These are phyloP conservation scores for Macquaria australasica DNA, from an alignment of 2,113 vertebrate genomes.

Conservation along the genomic window DNA sequence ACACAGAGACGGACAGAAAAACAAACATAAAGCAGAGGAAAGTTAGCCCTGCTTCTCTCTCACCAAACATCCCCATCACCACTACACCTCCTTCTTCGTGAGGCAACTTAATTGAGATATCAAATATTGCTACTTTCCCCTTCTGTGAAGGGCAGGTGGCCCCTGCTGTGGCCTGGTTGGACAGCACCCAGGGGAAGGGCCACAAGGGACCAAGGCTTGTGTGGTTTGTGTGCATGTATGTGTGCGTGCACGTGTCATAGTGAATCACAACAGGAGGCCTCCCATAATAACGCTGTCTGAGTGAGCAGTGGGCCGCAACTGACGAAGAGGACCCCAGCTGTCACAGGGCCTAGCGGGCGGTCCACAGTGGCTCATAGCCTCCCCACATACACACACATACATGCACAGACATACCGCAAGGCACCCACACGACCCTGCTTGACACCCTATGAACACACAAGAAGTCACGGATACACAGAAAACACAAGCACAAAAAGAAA, in stretches of 20 bases:
- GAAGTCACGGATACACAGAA: constrained; percentile 22
- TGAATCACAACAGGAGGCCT: constrained; percentile 72
- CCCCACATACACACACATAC: constrained; percentile 46
- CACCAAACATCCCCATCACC: constrained; percentile 7
- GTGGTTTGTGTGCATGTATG: constrained; percentile 31
- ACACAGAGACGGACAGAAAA: constrained; percentile 10
- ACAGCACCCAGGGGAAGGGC: constrained; percentile 72
- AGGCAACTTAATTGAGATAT: constrained; percentile 74
- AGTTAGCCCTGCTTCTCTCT: constrained; percentile 27
- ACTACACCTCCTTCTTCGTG: constrained; percentile 13
- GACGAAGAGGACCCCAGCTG: constrained; percentile 78
- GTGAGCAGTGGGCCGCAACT: constrained; percentile 81
- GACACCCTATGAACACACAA: constrained; percentile 52
- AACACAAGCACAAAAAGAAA: constrained; percentile 26
- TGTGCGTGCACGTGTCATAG: constrained; percentile 54
- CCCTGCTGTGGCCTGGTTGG: constrained; percentile 74
- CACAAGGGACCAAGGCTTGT: constrained; percentile 54
- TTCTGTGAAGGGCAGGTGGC: constrained; percentile 70
- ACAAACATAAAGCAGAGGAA: constrained; percentile 18
- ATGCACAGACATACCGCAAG: constrained; percentile 54
- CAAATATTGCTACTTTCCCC: constrained; percentile 66
- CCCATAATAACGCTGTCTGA: constrained; percentile 81
- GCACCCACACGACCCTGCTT: constrained; percentile 64
- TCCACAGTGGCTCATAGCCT: constrained; percentile 62
- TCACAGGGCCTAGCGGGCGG: constrained; percentile 70